Evolutionary conservation across 2,113 vertebrate genomes (phyloP).

Genomic region (Lutjanus erythropterus): DNA sequence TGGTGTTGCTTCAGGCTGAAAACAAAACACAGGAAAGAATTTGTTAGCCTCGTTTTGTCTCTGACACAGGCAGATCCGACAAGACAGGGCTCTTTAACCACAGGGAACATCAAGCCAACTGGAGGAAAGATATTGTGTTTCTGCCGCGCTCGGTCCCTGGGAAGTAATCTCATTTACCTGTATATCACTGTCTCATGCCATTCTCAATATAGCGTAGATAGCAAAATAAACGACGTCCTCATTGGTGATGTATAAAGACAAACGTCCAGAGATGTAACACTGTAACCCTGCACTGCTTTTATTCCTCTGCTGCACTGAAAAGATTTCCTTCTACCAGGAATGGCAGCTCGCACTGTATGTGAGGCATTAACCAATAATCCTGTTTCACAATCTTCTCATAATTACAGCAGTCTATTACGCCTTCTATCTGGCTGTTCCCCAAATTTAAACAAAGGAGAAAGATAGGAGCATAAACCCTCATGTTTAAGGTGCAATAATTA

Average conservation of each 20-base stretch:
- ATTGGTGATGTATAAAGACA: conserved; percentile 27
- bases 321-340: conserved; percentile 22
- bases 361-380: conserved; percentile 68
- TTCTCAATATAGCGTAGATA: conserved; percentile 14
- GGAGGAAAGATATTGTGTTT: conserved; percentile 41
- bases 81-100: conserved; percentile 58
- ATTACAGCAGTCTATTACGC: conserved; percentile 56
- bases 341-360: conserved; percentile 38
- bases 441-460: conserved; percentile 64
- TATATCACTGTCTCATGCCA: conserved; percentile 30
- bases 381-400: conserved; percentile 65
- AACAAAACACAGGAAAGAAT: conserved; percentile 67
- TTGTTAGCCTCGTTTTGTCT: conserved; percentile 66
- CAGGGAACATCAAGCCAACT: conserved; percentile 41
- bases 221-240: conserved; percentile 33
- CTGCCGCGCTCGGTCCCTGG: conserved; percentile 17
- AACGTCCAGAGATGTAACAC: conserved; percentile 19
- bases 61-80: conserved; percentile 44
- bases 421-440: conserved; percentile 56
- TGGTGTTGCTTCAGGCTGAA: conserved; percentile 84
- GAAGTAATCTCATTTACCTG: conserved; percentile 59
- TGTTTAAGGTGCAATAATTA: conserved; percentile 69
- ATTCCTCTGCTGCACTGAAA: conserved; percentile 27
- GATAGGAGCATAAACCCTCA: conserved; percentile 57
- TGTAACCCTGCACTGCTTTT: conserved; percentile 27